Evolutionary conservation across 2,113 vertebrate genomes (phyloP), one percentile per base, ranked within the genome.

Genomic region (Serinus canaria): DNA sequence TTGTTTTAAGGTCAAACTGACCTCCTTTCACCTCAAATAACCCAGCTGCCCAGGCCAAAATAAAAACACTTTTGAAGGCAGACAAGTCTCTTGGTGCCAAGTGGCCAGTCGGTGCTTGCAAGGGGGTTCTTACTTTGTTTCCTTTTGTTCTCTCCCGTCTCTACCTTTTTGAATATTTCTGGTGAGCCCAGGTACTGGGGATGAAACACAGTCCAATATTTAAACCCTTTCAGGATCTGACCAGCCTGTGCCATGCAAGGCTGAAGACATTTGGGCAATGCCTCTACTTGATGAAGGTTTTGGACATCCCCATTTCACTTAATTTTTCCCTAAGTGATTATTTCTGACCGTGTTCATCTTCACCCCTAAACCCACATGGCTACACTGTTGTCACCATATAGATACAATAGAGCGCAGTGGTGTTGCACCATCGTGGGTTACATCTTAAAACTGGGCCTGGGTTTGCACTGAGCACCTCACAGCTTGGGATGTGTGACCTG

Each of bases 21-120:
- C 92, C 93, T 96, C 93, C 60, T 90, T 96, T 97, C 92, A 95
- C 95, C 96, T 96, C 88, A 74, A 97, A 95, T 96, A 96, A 97
- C 92, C 92, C 94, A 67, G 43, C 85, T 4, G 6, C 53, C 62
- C 86, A 90, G 80, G 94, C 94, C 92, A 96, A 94, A 96, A 94
- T 96, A 93, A 96, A 93, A 97, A 81, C 88, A 96, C 66, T 94
- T 94, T 73, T 95, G 93, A 96, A 87, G 93, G 90, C 90, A 90
- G 80, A 92, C 49, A 63, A 75, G 62, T 86, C 1, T 12, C 58
- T 76, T 79, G 27, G 46, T 93, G 93, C 94, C 94, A 95, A 97
- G 62, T 82, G 66, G 11, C 58, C 41, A 39, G 67, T 43, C 18
- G 80, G 41, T 87, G 59, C 20, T 88, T 77, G 56, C 50, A 59